Base-by-base conservation (phyloP, 2,888 invertebrate species). In the Spilosoma lubricipeda region DNA sequence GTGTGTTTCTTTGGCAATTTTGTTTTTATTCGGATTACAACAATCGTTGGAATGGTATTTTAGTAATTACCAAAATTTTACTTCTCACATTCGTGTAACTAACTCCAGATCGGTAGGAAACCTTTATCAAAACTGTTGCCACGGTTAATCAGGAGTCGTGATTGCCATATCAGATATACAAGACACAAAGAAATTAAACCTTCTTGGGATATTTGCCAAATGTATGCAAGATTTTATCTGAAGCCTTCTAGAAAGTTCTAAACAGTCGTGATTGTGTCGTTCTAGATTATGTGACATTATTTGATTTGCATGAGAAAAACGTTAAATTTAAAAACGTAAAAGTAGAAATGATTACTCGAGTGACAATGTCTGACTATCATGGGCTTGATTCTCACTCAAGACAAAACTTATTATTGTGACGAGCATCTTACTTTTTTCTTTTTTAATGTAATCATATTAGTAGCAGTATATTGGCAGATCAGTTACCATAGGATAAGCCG, bases 61-160 rank as follows among this genome's bases (percentile, higher is more conserved):
- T 48, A 48, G 3, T 48, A 20, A 48, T 33, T 48, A 20, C 18
- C 5, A 20, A 3, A 45, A 48, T 48, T 48, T 48, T 20, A 48
- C 48, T 48, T 48, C 3, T 23, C 39, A 13, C 23, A 13, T 3
- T 11, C 18, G 36, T 39, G n/a, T 66, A 5, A 5, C 23, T 66
- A 5, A 5, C 23, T n/a, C 3, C 27, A 42, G 67, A 11, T 20
- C 9, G 56, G n/a, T 52, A 36, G 15, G 13, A 11, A 65, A 36
- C 36, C 20, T 52, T 36, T 66, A 66, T 36, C 56, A 63, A 83
- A 86, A 78, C 87, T 88, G 91, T 92, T 92, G 90, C 89, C 91
- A 92, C 92, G 92, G 90, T 92, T 91, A 91, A 90, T 91, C 90
- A 73, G 72, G 75, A 82, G 90, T 93, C 93, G 92, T 93, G 93